Conservation (phyloP, 1,140 invertebrate genomes). For the Euschistus heros region DNA sequence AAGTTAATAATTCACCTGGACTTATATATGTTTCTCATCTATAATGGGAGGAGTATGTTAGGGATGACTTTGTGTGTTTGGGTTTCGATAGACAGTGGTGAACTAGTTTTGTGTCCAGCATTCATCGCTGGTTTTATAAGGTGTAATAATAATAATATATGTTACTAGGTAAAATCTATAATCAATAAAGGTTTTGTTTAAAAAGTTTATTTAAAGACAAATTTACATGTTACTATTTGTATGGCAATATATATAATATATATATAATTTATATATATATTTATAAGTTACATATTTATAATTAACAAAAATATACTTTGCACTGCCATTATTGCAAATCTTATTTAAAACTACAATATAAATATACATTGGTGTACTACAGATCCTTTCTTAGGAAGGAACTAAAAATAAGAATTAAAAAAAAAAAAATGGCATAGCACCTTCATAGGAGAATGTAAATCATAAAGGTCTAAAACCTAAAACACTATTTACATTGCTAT, state of each 20-base stretch:
- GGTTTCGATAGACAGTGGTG: too few relatives aligned
- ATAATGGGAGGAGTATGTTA: too few relatives aligned
- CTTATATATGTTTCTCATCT: too few relatives aligned
- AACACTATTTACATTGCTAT: conserved; percentile 14
- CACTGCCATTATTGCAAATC: conserved; percentile 12
- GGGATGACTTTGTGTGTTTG: too few relatives aligned
- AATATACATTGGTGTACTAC: conserved; percentile 13
- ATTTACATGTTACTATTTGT: conserved; percentile 1
- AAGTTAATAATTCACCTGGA: too few relatives aligned
- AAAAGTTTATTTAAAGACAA: conserved; percentile 2
- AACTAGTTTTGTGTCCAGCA: too few relatives aligned
- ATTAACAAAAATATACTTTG: conserved; percentile 15
- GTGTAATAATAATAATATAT: too few relatives aligned
- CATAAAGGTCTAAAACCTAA: background rate
- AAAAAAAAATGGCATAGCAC: conserved; percentile 14
- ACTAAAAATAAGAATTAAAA: too few relatives aligned
- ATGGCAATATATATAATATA: background rate
- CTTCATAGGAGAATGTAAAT: conserved; percentile 1
- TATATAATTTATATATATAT: conserved; percentile 4
- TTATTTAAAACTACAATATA: conserved; percentile 8
- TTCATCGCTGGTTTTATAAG: too few relatives aligned
- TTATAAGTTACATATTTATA: background rate
- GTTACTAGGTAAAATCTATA: too few relatives aligned
- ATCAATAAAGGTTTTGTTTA: too few relatives aligned
- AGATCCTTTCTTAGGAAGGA: conserved; percentile 6